Base-by-base conservation (phyloP, 2,888 invertebrate genomes). In the Pandemis corylana region DNA sequence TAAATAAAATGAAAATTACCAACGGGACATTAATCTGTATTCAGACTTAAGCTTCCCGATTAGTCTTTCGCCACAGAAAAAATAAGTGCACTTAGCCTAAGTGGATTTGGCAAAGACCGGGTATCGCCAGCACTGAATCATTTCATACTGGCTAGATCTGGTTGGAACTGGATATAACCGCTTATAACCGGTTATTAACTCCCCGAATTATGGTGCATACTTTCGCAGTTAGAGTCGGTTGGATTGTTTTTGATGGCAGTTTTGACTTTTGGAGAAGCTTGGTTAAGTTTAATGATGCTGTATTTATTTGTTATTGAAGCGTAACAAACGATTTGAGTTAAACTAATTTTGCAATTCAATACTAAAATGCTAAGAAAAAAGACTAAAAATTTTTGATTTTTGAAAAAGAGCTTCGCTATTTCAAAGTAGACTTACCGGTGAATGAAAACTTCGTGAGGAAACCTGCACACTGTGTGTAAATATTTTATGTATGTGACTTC, bases 81-180 rank as follows among this genome's bases (percentile, higher is more conserved):
- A 79, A 77, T 82, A 81, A 86, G 85, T 82, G 85, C 85, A 85
- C 83, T 83, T 80, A 82, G 78, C 81, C 79, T 85, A 86, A 89
- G 85, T 87, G 86, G 87, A 88, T 89, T 88, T 87, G 86, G 89
- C 86, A 85, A 77, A 81, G 82, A 77, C 77, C 44, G 71, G 56
- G 28, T 36, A 41, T 51, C 64, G 61, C 66, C 46, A 36, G 44
- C 46, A 72, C 68, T 76, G 72, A 66, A 76, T 76, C 76, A 76
- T 72, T 72, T 68, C 56, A 46, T 68, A 63, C 72, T 15, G 64
- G 62, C 46, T 61, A 56, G 63, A 71, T 68, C 64, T 72, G 67
- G 77, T 71, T 69, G 61, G 62, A 41, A 46, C 76, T 63, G 64
- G 70, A 72, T 75, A 67, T 72, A 51, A 44, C 73, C 69, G 61